phyloP scores from a whole-genome alignment of 2,888 invertebrate species.

The Gnatocerus cornutus region DNA sequence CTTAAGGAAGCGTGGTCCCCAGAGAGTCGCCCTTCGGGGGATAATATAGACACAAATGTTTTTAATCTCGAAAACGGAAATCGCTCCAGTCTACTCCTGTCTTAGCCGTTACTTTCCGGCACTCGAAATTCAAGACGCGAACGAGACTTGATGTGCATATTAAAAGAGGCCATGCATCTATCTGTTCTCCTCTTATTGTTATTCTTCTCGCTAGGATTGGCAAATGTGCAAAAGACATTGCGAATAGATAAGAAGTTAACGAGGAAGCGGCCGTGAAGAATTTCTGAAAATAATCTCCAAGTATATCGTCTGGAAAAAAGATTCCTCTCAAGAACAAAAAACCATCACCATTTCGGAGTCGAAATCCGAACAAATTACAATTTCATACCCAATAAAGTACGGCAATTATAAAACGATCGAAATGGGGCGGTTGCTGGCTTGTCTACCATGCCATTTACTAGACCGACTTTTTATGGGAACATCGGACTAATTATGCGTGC shows the following conservation, averaged over 20 bases:
- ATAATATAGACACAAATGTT: slow-evolving; percentile 58
- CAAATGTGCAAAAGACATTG: slow-evolving; percentile 68
- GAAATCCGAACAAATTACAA: slow-evolving; percentile 23
- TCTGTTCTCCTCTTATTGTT: slow-evolving; percentile 64
- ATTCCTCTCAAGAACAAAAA: slow-evolving; percentile 12
- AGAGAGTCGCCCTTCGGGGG: slow-evolving; percentile 28
- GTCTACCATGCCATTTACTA: slow-evolving; percentile 13
- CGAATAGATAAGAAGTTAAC: slow-evolving; percentile 68
- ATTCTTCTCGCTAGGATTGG: slow-evolving; percentile 67
- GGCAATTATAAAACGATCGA: slow-evolving; percentile 14
- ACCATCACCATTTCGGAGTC: slow-evolving; percentile 9
- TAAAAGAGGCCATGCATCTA: slow-evolving; percentile 61
- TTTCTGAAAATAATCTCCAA: slow-evolving; percentile 49
- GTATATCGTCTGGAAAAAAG: slow-evolving; percentile 45
- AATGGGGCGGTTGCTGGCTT: background rate
- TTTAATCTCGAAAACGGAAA: slow-evolving; percentile 57
- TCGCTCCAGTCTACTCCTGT: slow-evolving; percentile 52
- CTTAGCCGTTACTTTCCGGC: slow-evolving; percentile 58
- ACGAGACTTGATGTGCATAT: slow-evolving; percentile 63
- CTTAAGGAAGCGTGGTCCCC: slow-evolving; percentile 7
- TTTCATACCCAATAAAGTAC: slow-evolving; percentile 25
- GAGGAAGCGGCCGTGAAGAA: slow-evolving; percentile 59
- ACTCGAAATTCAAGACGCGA: slow-evolving; percentile 61
- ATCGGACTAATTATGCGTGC: slow-evolving; percentile 33
- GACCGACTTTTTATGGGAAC: slow-evolving; percentile 20